These are phyloP conservation scores for Brachystomella parvula DNA, from an alignment of 1,140 invertebrate species.

Conservation along the genomic window DNA sequence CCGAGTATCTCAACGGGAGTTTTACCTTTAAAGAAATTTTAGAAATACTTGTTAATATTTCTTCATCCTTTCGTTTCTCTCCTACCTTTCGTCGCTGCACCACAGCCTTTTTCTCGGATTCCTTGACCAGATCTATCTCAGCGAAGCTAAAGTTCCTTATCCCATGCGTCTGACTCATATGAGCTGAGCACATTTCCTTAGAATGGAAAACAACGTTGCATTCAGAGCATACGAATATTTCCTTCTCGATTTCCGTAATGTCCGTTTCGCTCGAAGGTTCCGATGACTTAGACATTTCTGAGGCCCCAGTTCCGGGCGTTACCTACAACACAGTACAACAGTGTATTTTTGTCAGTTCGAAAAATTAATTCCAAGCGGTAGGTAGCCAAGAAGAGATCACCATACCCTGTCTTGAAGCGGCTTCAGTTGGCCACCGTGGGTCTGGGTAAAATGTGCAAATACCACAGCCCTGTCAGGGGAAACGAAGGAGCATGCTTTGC, in stretches of 20 bases:
- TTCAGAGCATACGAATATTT: slow-evolving; percentile 29
- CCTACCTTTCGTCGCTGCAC: background rate
- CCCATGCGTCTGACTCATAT: slow-evolving; percentile 29
- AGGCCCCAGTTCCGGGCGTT: background rate
- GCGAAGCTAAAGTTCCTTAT: slow-evolving; percentile 27
- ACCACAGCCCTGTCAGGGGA: slow-evolving; percentile 19
- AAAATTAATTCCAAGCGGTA: background rate
- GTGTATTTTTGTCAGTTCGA: background rate
- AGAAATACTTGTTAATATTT: background rate
- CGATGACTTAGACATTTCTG: background rate
- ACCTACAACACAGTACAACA: background rate
- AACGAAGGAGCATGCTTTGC: slow-evolving; percentile 25
- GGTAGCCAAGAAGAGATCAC: background rate
- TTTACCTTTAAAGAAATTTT: slow-evolving; percentile 16
- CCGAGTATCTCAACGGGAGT: slow-evolving; percentile 6
- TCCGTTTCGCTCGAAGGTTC: slow-evolving; percentile 2
- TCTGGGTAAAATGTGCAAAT: slow-evolving; percentile 8
- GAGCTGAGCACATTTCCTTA: slow-evolving; percentile 26
- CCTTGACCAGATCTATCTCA: slow-evolving; percentile 17
- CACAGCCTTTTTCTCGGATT: background rate
- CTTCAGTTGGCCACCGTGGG: slow-evolving; percentile 7
- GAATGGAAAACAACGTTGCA: slow-evolving; percentile 30
- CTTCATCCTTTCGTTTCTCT: background rate
- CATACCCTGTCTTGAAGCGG: background rate
- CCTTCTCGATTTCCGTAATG: background rate